Evolutionary conservation across 2,113 vertebrate species (phyloP), one percentile per base, ranked within the genome.

Genomic region (Orcinus orca): DNA sequence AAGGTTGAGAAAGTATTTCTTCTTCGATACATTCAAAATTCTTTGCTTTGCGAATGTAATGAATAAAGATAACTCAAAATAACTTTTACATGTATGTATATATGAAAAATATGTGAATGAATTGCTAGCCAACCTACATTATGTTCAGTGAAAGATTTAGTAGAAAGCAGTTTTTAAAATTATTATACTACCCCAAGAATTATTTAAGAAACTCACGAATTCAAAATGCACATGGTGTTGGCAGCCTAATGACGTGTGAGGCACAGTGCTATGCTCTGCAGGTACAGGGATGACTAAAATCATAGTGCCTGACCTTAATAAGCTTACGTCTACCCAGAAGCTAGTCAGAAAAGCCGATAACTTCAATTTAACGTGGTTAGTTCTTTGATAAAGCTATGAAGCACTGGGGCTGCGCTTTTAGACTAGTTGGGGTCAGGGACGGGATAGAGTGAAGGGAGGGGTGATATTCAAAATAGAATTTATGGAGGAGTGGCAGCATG

Each of bases 11-110:
- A 97, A 95, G 60, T 83, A 92, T 93, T 96, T 88, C 74, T 88
- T 94, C 55, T 80, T 77, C 58, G 79, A 96, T 95, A 88, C 93
- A 96, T 97, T 97, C 63, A 96, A 96, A 63, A 77, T 80, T 95
- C 38, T 93, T 90, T 97, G 92, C 94, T 96, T 97, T 96, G 84
- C 93, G 90, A 96, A 90, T 94, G 82, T 70, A 96, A 88, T 95
- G 94, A 96, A 95, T 96, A 97, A 97, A 97, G 88, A 96, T 96
- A 95, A 96, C 97, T 96, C 76, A 90, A 97, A 97, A 97, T 96
- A 97, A 94, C 84, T 90, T 96, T 93, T 97, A 96, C 87, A 95
- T 97, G 93, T 85, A 94, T 97, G 96, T 96, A 97, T 80, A 97
- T 92, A 97, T 96, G 73, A 96, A 92, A 97, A 96, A 95, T 95